phyloP scores from a whole-genome alignment of 1,140 invertebrate species.

The Tetraneura akinire region DNA sequence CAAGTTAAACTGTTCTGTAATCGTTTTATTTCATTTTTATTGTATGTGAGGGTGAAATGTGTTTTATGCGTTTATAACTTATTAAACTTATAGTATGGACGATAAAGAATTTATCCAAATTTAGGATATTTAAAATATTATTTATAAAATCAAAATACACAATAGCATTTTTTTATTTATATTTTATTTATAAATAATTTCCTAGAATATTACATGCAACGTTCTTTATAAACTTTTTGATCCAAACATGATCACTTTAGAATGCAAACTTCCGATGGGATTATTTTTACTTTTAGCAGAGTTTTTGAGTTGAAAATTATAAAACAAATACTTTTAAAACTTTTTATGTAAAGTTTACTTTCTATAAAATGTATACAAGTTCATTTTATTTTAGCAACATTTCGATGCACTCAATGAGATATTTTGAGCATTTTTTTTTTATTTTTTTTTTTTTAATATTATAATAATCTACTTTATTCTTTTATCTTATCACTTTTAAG shows the following conservation, averaged over 20 bases:
- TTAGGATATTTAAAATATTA: too few relatives aligned
- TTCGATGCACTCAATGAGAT: neutral
- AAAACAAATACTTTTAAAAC: conserved; percentile 30
- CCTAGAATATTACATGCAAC: neutral
- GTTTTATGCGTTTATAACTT: too few relatives aligned
- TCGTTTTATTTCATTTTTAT: too few relatives aligned
- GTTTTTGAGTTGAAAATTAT: conserved; percentile 9
- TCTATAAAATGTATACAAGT: conserved; percentile 9
- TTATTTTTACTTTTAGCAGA: neutral
- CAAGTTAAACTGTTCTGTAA: too few relatives aligned
- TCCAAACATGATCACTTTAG: conserved; percentile 2
- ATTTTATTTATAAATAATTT: neutral
- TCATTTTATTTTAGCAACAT: neutral
- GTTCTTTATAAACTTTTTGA: conserved; percentile 6
- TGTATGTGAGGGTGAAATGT: too few relatives aligned
- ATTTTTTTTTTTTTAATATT: neutral
- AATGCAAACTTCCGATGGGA: neutral
- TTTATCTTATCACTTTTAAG: conserved; percentile 1
- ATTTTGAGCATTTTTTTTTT: neutral
- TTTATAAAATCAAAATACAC: conserved; percentile 16
- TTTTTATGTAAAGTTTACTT: conserved; percentile 19
- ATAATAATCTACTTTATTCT: neutral
- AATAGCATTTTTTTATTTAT: neutral
- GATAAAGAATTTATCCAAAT: too few relatives aligned
- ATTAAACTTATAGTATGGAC: too few relatives aligned